Base-by-base conservation (phyloP, 2,888 invertebrate genomes). In the Nemapogon koenigi region DNA sequence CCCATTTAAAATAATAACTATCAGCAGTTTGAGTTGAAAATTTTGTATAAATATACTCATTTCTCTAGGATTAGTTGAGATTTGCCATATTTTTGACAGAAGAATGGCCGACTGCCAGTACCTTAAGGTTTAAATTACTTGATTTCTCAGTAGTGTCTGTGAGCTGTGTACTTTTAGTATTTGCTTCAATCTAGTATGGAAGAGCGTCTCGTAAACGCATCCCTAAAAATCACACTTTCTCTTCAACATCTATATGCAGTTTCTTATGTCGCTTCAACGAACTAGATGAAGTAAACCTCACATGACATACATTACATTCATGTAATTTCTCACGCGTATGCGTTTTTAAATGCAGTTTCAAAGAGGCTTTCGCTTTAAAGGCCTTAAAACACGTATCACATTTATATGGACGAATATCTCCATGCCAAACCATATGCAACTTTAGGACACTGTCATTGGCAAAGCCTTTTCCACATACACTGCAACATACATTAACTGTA, bases 361-460 rank as follows among this genome's bases (percentile, higher is more conserved):
- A 42, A 1, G 52, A 47, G 2, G 47, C 32, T 35, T 60, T 66
- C 1, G 50, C 48, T 45, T 66, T 68, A 37, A 55, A 68, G 11
- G 52, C 51, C 2, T 39, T 28, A 0, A 54, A 57, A 39, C 68
- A 69, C 1, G 54, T 27, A 16, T 56, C 44, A 40, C 68, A 69
- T 1, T 33, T 39, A 29, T 47, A 50, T 0, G 66, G 66, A 10
- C 56, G 46, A 10, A 57, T 55, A 1, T 52, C 54, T 1, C 51
- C 51, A 35, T 69, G 68, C 55, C 53, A 59, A 29, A 56, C 50
- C 52, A 54, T 51, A 30, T 68, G 68, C 2, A 31, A 28, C n/a
- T 51, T 53, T n/a, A 67, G 47, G 0, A 32, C 17, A 2, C 41
- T 39, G 2, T 44, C 40, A 1, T 44, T 38, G 1, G 45, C 22